phyloP scores from a whole-genome alignment of 2,888 invertebrate species.

The Trichacis sp. region DNA sequence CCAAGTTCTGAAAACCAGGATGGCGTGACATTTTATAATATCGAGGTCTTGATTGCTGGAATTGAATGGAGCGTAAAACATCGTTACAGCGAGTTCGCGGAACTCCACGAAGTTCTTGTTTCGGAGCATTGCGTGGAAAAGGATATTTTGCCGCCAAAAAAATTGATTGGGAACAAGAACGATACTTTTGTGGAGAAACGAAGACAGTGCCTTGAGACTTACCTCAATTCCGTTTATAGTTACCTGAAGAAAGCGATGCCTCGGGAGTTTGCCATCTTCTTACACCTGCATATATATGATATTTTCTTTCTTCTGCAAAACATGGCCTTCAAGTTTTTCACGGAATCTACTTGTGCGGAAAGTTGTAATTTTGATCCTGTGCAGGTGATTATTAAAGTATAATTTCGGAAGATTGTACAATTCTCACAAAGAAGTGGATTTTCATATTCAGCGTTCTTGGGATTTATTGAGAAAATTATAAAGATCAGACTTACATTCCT shows the following conservation, averaged over 20 bases:
- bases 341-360: conserved; percentile 77
- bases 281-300: conserved; percentile 91
- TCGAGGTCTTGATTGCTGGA: conserved; percentile 77
- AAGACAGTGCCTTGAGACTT: conserved; percentile 82
- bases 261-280: conserved; percentile 82
- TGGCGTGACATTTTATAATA: conserved; percentile 80
- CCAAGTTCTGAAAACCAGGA: conserved; percentile 76
- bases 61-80: conserved; percentile 86
- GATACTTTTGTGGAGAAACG: conserved; percentile 89
- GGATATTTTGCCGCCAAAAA: conserved; percentile 92
- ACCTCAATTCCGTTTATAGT: conserved; percentile 82
- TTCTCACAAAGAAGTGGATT: too few species aligned
- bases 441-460: too few species aligned
- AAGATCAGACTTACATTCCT: too few species aligned
- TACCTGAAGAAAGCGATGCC: conserved; percentile 86
- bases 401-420: too few species aligned
- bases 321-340: conserved; percentile 82
- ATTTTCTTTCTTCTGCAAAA: conserved; percentile 87
- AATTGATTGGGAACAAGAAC: conserved; percentile 90
- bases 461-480: too few species aligned
- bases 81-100: conserved; percentile 80
- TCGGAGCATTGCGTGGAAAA: conserved; percentile 84
- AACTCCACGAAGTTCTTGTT: conserved; percentile 87
- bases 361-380: conserved; percentile 81
- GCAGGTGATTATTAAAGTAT: conserved; percentile 73